Percentiles rank a stretch among this genome's conserved stretches.
phyloP scores from a whole-genome alignment of 2,888 invertebrate genomes.

The Bibio marci region DNA sequence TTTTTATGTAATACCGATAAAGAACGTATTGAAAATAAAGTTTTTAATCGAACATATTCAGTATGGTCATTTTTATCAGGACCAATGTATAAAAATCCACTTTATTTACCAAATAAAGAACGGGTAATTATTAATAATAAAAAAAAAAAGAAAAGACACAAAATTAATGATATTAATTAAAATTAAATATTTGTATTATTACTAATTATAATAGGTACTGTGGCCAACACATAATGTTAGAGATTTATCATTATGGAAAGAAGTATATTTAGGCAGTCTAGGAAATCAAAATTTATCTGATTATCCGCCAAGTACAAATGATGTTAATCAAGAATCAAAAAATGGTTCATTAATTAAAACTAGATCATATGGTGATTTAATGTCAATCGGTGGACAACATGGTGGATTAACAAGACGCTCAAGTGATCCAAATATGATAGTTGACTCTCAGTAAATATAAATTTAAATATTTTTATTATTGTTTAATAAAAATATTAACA shows the following conservation, averaged over 20 bases:
- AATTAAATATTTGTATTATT: no score
- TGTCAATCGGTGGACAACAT: conserved; percentile 39
- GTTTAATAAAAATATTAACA: neutral
- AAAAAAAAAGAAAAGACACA: no score
- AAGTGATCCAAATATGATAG: conserved; percentile 69
- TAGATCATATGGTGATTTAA: conserved; percentile 69
- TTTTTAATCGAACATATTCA: conserved; percentile 54
- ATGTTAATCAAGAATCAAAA: neutral
- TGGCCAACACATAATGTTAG: conserved; percentile 77
- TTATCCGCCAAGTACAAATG: conserved; percentile 15
- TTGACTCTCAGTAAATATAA: conserved; percentile 45
- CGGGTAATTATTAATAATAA: conserved; percentile 14
- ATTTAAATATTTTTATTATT: conserved; percentile 1
- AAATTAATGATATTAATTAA: conserved; percentile 1
- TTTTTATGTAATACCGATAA: conserved; percentile 80
- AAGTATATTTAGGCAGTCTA: conserved; percentile 56
- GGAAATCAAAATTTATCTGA: conserved; percentile 30
- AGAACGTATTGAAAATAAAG: conserved; percentile 47
- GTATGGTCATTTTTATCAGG: conserved; percentile 77
- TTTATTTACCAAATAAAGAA: conserved; percentile 44
- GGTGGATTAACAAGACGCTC: conserved; percentile 48
- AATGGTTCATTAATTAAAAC: conserved; percentile 57
- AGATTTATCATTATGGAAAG: conserved; percentile 68
- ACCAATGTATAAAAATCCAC: conserved; percentile 68
- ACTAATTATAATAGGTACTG: conserved; percentile 54